Base-by-base conservation (phyloP, 2,888 invertebrate species). In the Rhingia campestris region DNA sequence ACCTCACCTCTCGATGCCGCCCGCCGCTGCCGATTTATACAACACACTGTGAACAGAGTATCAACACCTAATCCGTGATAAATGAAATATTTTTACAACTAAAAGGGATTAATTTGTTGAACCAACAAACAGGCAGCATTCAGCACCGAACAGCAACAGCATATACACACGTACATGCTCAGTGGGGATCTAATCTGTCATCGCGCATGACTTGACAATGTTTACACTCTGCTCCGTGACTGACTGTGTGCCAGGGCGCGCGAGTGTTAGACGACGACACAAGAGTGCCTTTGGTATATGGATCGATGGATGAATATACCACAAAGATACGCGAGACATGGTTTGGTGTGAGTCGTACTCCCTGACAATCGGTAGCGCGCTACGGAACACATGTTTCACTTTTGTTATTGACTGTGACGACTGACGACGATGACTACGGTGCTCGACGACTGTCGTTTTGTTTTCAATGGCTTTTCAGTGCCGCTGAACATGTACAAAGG, bases 51-150 rank as follows among this genome's bases (percentile, higher is more conserved):
- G 64, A 69, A 58, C 82, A 74, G 64, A 73, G 67, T 80, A 75
- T 75, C 80, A 80, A 79, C 85, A 85, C 76, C 80, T 81, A 85
- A 85, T 72, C 85, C 85, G 76, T 85, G 85, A 85, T 85, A 85
- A 85, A 85, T 85, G 81, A 75, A 81, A 85, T 85, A 81, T 85
- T 85, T 85, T 85, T 85, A 81, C 85, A 85, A 81, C 75, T 81
- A 81, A 85, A 81, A 81, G 80, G 81, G 85, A 85, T 85, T 85
- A 85, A 85, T 85, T 85, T 85, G 85, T 81, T 81, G 81, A 85
- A 67, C 75, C 81, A 81, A 81, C 76, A 80, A 85, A 76, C 76
- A 81, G 58, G 63, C 73, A 64, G 69, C 67, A 54, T 2, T n/a
- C 41, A 64, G 51, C 39, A 39, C 9, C 22, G 9, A 47, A 10